phyloP scores from a whole-genome alignment of 2,797 vertebrate genomes.

The Phyllotis vaccarum region DNA sequence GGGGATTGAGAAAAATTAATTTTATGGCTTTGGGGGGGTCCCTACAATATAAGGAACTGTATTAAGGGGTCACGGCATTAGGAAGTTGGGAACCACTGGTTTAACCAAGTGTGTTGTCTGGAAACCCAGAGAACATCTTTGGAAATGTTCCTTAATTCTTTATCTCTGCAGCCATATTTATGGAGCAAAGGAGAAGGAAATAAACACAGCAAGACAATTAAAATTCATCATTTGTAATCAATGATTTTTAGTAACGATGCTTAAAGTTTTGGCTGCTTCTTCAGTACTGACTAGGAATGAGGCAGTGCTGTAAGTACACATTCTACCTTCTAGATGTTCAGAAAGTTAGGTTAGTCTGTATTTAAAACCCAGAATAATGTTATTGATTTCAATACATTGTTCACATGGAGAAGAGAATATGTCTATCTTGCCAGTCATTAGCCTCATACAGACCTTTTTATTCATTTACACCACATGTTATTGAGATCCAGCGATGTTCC shows the following conservation, averaged over 20 bases:
- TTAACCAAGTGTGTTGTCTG: conserved; percentile 63
- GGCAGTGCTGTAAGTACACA: conserved; percentile 8
- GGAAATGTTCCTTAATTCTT: conserved; percentile 69
- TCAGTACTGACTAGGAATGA: neutral
- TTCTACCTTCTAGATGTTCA: conserved; percentile 24
- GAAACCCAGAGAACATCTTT: conserved; percentile 70
- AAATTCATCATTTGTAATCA: conserved; percentile 34
- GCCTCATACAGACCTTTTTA: neutral
- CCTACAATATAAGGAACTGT: neutral
- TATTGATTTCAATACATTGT: neutral
- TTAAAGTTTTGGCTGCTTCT: neutral
- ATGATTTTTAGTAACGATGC: neutral
- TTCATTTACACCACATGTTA: neutral
- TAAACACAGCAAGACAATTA: conserved; percentile 26
- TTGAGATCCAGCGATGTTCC: neutral
- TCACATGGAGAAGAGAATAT: neutral
- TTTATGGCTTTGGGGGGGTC: neutral
- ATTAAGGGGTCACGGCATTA: neutral
- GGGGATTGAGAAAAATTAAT: neutral
- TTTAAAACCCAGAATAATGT: conserved; percentile 22
- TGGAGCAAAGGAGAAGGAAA: conserved; percentile 7
- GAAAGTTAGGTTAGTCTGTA: neutral
- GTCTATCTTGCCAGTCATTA: neutral
- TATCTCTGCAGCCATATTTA: neutral
- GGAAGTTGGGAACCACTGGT: neutral